Conservation (phyloP, 2,797 vertebrate genomes). For the Acrossocheilus wenchowensis region DNA sequence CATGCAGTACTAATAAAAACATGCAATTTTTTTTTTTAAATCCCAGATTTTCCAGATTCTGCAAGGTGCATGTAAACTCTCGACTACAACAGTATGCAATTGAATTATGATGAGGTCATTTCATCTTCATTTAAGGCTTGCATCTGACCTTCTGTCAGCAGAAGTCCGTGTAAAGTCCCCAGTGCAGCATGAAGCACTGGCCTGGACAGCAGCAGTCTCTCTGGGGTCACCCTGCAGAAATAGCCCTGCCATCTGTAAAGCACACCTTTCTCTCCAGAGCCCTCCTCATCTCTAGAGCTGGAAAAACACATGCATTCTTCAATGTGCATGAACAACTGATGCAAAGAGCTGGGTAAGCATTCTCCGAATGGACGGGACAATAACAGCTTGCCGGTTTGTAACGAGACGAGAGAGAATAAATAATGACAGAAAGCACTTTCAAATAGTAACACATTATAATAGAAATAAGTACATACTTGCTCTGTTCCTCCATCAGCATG, state of each 20-base stretch:
- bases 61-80: background rate
- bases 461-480: conserved; percentile 30
- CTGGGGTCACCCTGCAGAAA: conserved; percentile 77
- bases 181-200: conserved; percentile 88
- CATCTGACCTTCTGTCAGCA: conserved; percentile 85
- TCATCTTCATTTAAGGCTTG: background rate
- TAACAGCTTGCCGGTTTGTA: background rate
- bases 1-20: background rate
- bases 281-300: conserved; percentile 76
- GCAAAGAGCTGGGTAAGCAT: background rate
- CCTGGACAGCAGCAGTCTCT: conserved; percentile 83
- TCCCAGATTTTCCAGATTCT: background rate
- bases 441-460: background rate
- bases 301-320: background rate
- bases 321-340: background rate
- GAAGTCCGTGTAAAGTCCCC: conserved; percentile 87
- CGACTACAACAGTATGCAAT: background rate
- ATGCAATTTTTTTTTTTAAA: background rate
- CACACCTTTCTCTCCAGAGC: conserved; percentile 83
- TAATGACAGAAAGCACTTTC: background rate
- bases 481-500: conserved; percentile 52
- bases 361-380: background rate
- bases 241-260: conserved; percentile 87
- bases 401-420: background rate
- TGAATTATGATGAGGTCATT: background rate